Percentiles rank a stretch among this genome's conserved stretches.
phyloP scores from a whole-genome alignment of 2,888 invertebrate genomes.

The Vanessa cardui region DNA sequence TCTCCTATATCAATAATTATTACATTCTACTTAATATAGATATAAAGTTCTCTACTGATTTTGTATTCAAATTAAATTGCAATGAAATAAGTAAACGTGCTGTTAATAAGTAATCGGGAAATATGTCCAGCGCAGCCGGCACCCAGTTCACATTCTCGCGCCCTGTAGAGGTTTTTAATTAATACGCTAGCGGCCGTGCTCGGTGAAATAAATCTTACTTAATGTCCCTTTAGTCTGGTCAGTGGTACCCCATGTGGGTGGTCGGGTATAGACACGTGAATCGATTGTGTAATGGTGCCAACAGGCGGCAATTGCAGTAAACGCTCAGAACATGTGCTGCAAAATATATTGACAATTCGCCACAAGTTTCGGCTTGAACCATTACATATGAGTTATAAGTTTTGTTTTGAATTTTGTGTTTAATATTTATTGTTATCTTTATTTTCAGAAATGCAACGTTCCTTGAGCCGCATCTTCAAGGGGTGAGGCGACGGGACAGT shows the following conservation, averaged over 20 bases:
- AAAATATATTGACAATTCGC: constrained; percentile 31
- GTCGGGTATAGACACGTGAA: constrained; percentile 54
- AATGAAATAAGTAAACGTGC: constrained; percentile 22
- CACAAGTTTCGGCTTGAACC: constrained; percentile 13
- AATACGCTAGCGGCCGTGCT: constrained; percentile 64
- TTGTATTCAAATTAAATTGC: background rate
- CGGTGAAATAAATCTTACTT: constrained; percentile 77
- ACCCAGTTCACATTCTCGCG: constrained; percentile 42
- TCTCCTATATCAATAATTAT: background rate
- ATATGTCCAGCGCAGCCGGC: constrained; percentile 33
- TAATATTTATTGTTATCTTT: constrained; percentile 41
- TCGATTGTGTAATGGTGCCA: constrained; percentile 53
- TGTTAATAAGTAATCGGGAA: constrained; percentile 52
- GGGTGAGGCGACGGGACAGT: constrained; percentile 79
- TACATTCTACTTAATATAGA: background rate
- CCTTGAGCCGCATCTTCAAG: constrained; percentile 88
- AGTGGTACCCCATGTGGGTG: constrained; percentile 58
- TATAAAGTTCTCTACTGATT: too few relatives aligned
- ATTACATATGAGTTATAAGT: background rate
- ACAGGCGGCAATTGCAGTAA: constrained; percentile 39
- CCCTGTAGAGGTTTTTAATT: constrained; percentile 75
- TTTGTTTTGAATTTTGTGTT: background rate
- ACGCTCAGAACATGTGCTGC: constrained; percentile 30
- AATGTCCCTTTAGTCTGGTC: constrained; percentile 78
- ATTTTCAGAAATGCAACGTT: constrained; percentile 89